Base-by-base conservation (phyloP, 2,888 invertebrate species). In the Tachina lurida region DNA sequence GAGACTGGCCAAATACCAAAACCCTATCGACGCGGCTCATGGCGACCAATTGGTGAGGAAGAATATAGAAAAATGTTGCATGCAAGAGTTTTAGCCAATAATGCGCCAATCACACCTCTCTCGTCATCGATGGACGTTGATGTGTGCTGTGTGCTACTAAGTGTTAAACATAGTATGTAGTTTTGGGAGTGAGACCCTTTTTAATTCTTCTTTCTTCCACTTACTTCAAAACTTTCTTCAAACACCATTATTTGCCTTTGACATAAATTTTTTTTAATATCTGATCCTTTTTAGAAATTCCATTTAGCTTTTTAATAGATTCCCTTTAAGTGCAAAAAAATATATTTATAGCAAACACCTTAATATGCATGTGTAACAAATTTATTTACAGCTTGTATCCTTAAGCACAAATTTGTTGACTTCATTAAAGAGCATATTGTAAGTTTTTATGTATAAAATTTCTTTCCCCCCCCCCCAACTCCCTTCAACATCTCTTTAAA, bases 1-100 rank as follows among this genome's bases (percentile, higher is more conserved):
- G 98, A 98, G 93, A 98, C 98, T 60, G 98, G 98, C 84, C 97
- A 98, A 93, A 98, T 98, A 93, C 98, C 98, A 12, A 98, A 98
- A 93, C 98, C 98, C 39, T 98, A 98, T 92, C 94, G 97, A 93
- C 95, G 95, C 94, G 96, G 96, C 95, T 98, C 98, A 10, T 98
- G 98, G 98, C 95, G 98, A 90, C 98, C 98, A 15, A 98, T 98
- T 87, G 98, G 95, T 88, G 91, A 93, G 93, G 91, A 92, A 90
- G 91, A 91, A 90, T 91, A 91, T 91, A 89, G 88, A 89, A 91
- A 89, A 91, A 91, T 91, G 91, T 91, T 91, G 91, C 91, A 91
- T 91, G 91, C 91, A 89, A 89, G 91, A 88, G 91, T 91, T 80
- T 88, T 91, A 89, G 89, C 89, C 88, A 89, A 87, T 89, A 88